Evolutionary conservation across 1,140 invertebrate genomes (phyloP).

Genomic region (Drosophila kikkawai): DNA sequence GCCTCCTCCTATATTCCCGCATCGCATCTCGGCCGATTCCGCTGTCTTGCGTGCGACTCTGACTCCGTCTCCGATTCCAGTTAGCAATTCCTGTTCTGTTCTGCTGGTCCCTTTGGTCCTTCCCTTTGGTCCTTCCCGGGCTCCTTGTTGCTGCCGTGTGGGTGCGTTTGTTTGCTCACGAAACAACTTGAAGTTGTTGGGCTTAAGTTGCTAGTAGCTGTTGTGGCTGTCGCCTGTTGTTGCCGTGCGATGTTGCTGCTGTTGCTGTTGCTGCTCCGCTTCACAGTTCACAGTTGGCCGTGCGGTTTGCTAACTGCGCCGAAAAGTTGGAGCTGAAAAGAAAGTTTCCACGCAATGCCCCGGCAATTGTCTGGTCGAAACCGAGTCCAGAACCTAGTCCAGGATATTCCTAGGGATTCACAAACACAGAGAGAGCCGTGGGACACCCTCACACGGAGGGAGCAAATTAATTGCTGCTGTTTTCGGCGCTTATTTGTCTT

Average conservation of each 20-base stretch:
- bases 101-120: conserved; percentile 12
- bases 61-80: conserved; percentile 25
- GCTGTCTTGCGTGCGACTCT: conserved; percentile 10
- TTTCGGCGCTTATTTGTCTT: conserved; percentile 83
- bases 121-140: conserved; percentile 8
- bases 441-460: conserved; percentile 56
- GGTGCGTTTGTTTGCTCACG: conserved; percentile 75
- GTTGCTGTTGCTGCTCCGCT: conserved; percentile 35
- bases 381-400: conserved; percentile 32
- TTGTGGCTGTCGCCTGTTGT: conserved; percentile 64
- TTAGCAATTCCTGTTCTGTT: conserved; percentile 36
- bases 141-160: conserved; percentile 54
- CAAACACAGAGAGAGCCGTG: conserved; percentile 1
- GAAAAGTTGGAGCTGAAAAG: conserved; percentile 66
- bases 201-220: conserved; percentile 77
- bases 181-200: conserved; percentile 78
- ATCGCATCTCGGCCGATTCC: conserved; percentile 21
- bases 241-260: conserved; percentile 20
- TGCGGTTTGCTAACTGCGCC: conserved; percentile 72
- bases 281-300: conserved; percentile 63
- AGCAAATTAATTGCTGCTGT: conserved; percentile 83
- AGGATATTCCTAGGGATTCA: conserved; percentile 24
- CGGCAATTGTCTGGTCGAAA: conserved; percentile 66
- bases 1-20: conserved; percentile 4
- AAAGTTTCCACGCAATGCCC: conserved; percentile 51